Evolutionary conservation across 2,888 invertebrate genomes (phyloP).

Genomic region (Masnerella sp.): DNA sequence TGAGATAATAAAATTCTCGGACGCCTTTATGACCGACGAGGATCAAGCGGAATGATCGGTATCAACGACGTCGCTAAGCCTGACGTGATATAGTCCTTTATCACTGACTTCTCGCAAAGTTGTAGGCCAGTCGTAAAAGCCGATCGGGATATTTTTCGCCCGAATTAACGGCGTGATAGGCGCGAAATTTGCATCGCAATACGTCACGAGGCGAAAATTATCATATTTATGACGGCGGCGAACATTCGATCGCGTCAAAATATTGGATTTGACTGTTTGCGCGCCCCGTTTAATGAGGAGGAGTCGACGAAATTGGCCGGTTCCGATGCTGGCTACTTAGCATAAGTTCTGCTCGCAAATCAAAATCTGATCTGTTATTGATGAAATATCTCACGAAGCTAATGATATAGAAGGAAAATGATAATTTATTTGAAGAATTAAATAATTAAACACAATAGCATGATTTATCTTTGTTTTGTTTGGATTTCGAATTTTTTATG

Average conservation of each 20-base stretch:
- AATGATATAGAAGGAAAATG: too few species aligned
- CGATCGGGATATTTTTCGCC: background rate
- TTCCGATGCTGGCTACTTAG: too few species aligned
- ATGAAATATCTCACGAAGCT: too few species aligned
- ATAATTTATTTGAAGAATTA: too few species aligned
- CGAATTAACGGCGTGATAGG: slow-evolving; percentile 1
- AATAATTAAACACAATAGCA: too few species aligned
- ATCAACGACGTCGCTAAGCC: slow-evolving; percentile 10
- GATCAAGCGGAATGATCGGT: slow-evolving; percentile 20
- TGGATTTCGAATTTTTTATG: too few species aligned
- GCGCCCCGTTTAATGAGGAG: background rate
- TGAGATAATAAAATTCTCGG: slow-evolving; percentile 28
- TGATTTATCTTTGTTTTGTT: too few species aligned
- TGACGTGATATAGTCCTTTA: slow-evolving; percentile 30
- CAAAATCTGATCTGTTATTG: too few species aligned
- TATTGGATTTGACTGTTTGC: background rate
- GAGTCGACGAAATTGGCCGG: too few species aligned
- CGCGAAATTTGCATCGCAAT: slow-evolving; percentile 10
- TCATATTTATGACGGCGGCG: slow-evolving; percentile 3
- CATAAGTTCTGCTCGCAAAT: too few species aligned
- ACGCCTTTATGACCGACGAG: slow-evolving; percentile 22
- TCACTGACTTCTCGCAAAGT: slow-evolving; percentile 23
- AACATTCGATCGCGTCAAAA: background rate
- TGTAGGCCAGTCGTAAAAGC: too few species aligned
- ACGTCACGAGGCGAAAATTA: slow-evolving; percentile 1